Conservation (phyloP, 1,140 invertebrate species). For the Ylistrum balloti region DNA sequence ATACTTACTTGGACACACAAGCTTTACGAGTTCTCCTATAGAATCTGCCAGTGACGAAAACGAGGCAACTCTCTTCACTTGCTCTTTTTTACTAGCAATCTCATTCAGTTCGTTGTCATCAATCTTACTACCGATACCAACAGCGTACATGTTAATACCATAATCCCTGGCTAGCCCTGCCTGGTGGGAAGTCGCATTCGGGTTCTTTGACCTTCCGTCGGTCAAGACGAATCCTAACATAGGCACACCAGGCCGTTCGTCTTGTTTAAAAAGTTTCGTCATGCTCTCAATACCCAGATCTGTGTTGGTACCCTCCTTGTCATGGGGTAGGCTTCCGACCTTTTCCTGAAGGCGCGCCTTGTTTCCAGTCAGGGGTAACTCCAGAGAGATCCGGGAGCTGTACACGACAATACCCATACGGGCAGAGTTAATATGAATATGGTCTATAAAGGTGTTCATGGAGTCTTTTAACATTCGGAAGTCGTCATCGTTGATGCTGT, state of each 20-base stretch:
- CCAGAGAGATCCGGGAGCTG: not conserved
- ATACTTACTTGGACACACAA: constrained; percentile 57
- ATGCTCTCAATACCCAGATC: constrained; percentile 47
- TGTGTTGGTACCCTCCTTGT: constrained; percentile 48
- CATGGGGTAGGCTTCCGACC: constrained; percentile 37
- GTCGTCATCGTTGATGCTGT: constrained; percentile 11
- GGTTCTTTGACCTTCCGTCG: constrained; percentile 51
- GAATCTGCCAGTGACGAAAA: constrained; percentile 44
- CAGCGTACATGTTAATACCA: constrained; percentile 55
- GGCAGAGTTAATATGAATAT: not conserved
- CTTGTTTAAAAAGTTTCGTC: constrained; percentile 40
- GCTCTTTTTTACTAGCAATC: constrained; percentile 41
- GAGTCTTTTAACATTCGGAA: not conserved
- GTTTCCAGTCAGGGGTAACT: not conserved
- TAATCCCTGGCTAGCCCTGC: constrained; percentile 16
- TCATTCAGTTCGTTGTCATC: constrained; percentile 46
- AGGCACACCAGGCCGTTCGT: not conserved
- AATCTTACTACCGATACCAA: constrained; percentile 43
- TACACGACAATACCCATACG: constrained; percentile 23
- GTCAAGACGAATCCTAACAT: constrained; percentile 47
- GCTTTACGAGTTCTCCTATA: constrained; percentile 42
- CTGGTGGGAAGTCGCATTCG: not conserved
- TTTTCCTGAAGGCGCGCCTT: not conserved
- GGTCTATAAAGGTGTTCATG: not conserved
- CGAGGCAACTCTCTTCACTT: constrained; percentile 47